Base-by-base conservation (phyloP, 1,140 invertebrate genomes). In the Polypedilum vanderplanki region DNA sequence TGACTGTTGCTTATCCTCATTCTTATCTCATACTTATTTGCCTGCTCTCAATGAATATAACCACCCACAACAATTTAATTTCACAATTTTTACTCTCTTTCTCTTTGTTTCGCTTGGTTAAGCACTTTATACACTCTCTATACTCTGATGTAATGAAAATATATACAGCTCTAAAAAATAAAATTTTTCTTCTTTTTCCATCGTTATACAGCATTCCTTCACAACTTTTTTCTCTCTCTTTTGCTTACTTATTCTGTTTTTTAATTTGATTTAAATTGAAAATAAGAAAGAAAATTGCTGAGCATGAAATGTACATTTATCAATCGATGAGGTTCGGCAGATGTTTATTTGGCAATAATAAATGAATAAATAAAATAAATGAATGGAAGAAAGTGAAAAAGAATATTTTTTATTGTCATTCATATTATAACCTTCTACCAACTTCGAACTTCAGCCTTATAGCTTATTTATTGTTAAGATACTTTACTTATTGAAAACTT, bases 11-110 rank as follows among this genome's bases (percentile, higher is more conserved):
- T 0, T 57, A 57, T 57, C 46, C 46, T 15, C 46, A 15, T n/a
- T 15, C 46, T 1, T 4, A 1, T 57, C 12, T 57, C 46, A 15
- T 46, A 46, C 7, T 46, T 4, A 4, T 57, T 57, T 57, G 1
- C 12, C 3, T 15, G 12, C n/a, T 12, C 15, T 33, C 1, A 33
- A 33, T 5, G 46, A 57, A 33, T n/a, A n/a, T 57, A 57, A 12
- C 46, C 46, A 57, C 46, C 46, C 46, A 57, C 46, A 57, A 57
- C 46, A 57, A 57, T 57, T 57, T 57, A 57, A 57, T 57, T 57
- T 57, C 12, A 12, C 46, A 57, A 57, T 57, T 57, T 57, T 57
- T 57, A 57, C 46, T 57, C 24, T 33, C 24, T 57, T 5, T 33
- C 24, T 33, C 24, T 33, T 12, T n/a, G n/a, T 57, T 57, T 57